Conservation (phyloP, 2,113 vertebrate genomes). For the Trematocara unimaculatum region DNA sequence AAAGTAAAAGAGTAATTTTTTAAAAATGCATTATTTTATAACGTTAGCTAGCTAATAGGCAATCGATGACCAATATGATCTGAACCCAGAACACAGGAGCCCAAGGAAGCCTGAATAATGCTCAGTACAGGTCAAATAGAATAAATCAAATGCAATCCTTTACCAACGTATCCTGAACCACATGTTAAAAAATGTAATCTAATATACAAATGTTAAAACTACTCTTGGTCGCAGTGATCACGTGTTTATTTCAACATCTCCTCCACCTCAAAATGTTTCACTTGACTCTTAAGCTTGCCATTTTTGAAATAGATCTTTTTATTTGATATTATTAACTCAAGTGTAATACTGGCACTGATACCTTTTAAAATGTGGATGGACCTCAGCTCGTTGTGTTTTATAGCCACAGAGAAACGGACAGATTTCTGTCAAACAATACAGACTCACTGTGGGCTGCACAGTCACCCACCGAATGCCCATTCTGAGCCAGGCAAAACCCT, state of each 20-base stretch:
- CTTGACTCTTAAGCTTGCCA: no score
- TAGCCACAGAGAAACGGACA: not conserved
- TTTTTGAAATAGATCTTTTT: not conserved
- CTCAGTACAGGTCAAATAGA: not conserved
- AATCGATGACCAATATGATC: not conserved
- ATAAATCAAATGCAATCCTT: not conserved
- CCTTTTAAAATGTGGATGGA: not conserved
- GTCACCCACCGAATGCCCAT: not conserved
- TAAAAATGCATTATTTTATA: no score
- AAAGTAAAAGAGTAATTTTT: not conserved
- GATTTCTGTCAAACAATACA: not conserved
- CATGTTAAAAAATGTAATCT: not conserved
- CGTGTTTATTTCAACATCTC: not conserved
- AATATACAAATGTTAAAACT: not conserved
- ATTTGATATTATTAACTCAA: not conserved
- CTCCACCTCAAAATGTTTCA: not conserved
- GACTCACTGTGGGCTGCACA: not conserved
- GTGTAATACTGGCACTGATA: not conserved
- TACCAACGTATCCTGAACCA: not conserved
- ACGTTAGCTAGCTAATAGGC: not conserved
- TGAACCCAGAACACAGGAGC: not conserved
- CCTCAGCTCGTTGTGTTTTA: not conserved
- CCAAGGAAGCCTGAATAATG: not conserved
- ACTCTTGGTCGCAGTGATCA: not conserved
- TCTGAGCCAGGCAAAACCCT: not conserved